These are phyloP conservation scores for Geophilus truncorum DNA, from an alignment of 2,888 invertebrate genomes.

Conservation along the genomic window DNA sequence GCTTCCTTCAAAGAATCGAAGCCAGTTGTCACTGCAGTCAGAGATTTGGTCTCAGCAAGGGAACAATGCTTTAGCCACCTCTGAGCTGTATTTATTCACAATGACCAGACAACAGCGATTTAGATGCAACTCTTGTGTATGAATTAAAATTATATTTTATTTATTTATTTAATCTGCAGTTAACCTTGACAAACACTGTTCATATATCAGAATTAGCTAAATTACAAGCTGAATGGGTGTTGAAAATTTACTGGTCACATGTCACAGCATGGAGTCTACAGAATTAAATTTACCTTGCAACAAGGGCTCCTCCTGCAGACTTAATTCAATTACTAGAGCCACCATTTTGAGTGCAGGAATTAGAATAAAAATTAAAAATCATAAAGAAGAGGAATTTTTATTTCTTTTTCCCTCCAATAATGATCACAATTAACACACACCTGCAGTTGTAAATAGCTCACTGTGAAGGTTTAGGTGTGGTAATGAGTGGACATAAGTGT, in stretches of 20 bases:
- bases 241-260: slow-evolving; percentile 17
- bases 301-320: not conserved
- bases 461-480: not conserved
- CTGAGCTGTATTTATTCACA: no score
- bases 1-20: no score
- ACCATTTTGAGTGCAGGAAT: no score
- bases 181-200: slow-evolving; percentile 12
- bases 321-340: no score
- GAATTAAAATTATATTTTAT: not conserved
- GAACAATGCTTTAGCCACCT: no score
- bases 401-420: not conserved
- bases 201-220: slow-evolving; percentile 13
- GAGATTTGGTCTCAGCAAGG: no score
- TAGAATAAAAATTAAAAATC: no score
- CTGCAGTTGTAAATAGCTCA: not conserved
- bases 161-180: not conserved
- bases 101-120: no score
- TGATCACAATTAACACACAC: not conserved
- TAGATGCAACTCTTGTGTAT: not conserved
- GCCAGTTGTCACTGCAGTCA: no score
- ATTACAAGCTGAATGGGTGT: not conserved
- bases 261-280: not conserved
- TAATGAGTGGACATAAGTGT: not conserved
- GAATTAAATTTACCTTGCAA: not conserved
- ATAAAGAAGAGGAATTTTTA: not conserved